These are phyloP conservation scores for Uria lomvia DNA, from an alignment of 2,113 vertebrate species.

Conservation along the genomic window DNA sequence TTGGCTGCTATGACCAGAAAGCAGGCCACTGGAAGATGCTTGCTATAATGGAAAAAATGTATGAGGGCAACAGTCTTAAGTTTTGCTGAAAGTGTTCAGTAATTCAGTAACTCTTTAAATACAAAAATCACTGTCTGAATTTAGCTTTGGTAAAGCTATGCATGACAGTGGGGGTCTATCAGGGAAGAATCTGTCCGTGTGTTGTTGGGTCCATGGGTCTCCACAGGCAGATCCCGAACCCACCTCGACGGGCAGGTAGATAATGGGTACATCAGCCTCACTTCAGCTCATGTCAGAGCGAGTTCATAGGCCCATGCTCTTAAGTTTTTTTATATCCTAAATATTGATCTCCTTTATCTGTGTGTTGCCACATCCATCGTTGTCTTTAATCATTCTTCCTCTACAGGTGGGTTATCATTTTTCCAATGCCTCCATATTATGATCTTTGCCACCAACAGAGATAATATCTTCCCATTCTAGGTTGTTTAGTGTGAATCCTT, in stretches of 20 bases:
- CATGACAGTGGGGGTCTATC: neutral
- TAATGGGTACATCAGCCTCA: neutral
- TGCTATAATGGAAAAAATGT: neutral
- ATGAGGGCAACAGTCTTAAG: neutral
- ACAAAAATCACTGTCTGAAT: neutral
- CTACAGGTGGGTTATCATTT: conserved; percentile 56
- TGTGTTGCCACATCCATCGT: neutral
- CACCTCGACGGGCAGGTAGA: neutral
- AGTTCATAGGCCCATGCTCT: neutral
- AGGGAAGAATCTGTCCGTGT: neutral
- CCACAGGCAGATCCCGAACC: neutral
- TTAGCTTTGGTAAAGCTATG: neutral
- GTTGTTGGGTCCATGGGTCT: neutral
- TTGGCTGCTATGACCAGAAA: neutral
- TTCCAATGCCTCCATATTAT: conserved; percentile 5
- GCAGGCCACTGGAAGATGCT: neutral
- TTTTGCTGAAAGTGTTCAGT: neutral
- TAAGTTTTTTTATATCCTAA: neutral
- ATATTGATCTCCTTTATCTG: conserved; percentile 33
- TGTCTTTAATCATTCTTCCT: conserved; percentile 40
- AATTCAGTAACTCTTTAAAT: neutral
- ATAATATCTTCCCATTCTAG: conserved; percentile 44
- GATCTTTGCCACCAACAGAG: conserved; percentile 55
- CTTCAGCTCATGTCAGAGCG: neutral
- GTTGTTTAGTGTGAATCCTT: conserved; percentile 34